Evolutionary conservation across 2,888 invertebrate species (phyloP), one percentile per base, ranked within the genome.

Genomic region (Chymomyza amoena): DNA sequence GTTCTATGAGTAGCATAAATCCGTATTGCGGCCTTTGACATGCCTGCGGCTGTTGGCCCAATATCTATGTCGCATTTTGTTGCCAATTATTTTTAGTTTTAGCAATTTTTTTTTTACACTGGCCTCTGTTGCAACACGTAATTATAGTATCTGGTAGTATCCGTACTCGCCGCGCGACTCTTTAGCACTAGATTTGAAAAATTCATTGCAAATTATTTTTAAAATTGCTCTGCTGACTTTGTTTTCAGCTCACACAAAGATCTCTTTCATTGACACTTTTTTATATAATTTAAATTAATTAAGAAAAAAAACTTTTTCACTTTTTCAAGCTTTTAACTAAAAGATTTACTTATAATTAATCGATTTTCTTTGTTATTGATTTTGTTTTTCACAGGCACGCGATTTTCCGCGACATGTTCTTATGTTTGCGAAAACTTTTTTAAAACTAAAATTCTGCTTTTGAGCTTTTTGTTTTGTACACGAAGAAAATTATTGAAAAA

Each of bases 401-500:
- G 25, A 13, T 45, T 56, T 32, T 45, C 56, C 66, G 64, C 57
- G 62, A 54, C 68, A 68, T 76, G 89, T 76, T 84, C 81, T 79
- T 84, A 81, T 79, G 78, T 83, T 83, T 82, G 82, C 79, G 80
- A 88, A 90, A 89, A 87, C 89, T 80, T 84, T 88, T 88, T 79
- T 75, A 68, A 89, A 90, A 90, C 90, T 90, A 73, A 82, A 85
- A 87, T 45, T 4, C 39, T 45, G 13, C 76, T 62, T 72, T 70
- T 69, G 70, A 84, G 80, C 78, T 79, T 81, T 81, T 65, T 59
- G 65, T 75, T 67, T 67, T 64, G 70, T 64, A 64, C 66, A 69
- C 73, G 81, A 73, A 74, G 77, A 80, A 79, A 87, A 89, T 83
- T 88, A 88, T 88, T 84, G 79, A 86, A 82, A 86, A 32, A 32